Conservation (phyloP, 2,113 vertebrate genomes). For the Scomber japonicus region DNA sequence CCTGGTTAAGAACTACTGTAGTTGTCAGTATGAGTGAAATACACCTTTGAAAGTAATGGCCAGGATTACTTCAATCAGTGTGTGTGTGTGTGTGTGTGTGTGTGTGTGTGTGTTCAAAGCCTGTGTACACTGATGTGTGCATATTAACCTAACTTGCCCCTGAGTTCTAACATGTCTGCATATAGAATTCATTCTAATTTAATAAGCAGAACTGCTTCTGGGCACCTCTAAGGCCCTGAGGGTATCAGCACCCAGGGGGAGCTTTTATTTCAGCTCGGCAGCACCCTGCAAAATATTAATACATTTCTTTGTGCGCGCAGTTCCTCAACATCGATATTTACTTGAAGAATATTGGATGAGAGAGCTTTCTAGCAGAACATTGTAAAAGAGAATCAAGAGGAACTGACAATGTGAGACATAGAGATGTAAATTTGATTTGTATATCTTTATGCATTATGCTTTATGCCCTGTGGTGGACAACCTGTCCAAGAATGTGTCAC, state of each 20-base stretch:
- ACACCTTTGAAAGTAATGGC: no score
- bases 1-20: no score
- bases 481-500: constrained; percentile 20
- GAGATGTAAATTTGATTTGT: constrained; percentile 34
- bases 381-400: not conserved
- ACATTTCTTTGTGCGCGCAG: constrained; percentile 19
- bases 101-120: not conserved
- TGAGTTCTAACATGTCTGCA: constrained; percentile 25
- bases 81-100: no score
- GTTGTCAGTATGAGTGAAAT: no score
- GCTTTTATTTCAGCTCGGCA: constrained; percentile 21
- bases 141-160: constrained; percentile 5
- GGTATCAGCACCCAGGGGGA: constrained; percentile 29
- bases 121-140: not conserved
- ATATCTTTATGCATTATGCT: constrained; percentile 13
- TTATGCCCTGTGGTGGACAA: not conserved
- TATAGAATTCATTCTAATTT: constrained; percentile 35
- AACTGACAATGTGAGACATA: constrained; percentile 44
- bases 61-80: no score
- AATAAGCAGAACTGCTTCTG: constrained; percentile 46
- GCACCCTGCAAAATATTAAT: constrained; percentile 25
- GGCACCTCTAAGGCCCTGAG: constrained; percentile 4
- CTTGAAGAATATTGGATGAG: constrained; percentile 38
- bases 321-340: constrained; percentile 38
- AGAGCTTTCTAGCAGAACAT: not conserved